These are phyloP conservation scores for Andrena fulva DNA, from an alignment of 2,888 invertebrate species.

Conservation along the genomic window DNA sequence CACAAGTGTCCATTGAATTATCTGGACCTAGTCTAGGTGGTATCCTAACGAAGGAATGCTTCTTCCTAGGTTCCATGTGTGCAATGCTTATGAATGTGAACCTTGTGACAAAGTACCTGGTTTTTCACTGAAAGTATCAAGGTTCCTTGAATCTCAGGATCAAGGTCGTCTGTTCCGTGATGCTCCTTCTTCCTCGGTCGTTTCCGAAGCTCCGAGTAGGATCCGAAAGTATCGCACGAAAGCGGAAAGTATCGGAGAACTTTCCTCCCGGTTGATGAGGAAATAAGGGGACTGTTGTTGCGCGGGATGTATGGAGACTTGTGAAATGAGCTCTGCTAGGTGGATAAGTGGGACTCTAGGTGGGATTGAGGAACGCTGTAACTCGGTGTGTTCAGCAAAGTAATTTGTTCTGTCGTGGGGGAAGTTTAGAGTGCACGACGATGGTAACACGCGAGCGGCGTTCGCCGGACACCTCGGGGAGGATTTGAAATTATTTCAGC, in stretches of 20 bases:
- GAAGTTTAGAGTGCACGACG: no score
- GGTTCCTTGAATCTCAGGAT: neutral
- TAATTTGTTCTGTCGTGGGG: slow-evolving; percentile 12
- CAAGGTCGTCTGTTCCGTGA: neutral
- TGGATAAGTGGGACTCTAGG: slow-evolving; percentile 32
- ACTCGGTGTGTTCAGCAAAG: slow-evolving; percentile 16
- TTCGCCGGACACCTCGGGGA: neutral
- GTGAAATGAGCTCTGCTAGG: slow-evolving; percentile 23
- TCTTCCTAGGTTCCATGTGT: no score
- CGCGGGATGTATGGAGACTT: neutral
- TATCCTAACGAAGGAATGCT: neutral
- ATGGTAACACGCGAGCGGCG: no score
- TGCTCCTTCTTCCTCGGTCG: neutral
- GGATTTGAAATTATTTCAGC: no score
- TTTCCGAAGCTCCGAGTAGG: neutral
- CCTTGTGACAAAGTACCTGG: neutral
- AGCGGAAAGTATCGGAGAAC: slow-evolving; percentile 27
- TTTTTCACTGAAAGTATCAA: neutral
- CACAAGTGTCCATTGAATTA: neutral
- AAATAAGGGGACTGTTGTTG: slow-evolving; percentile 30
- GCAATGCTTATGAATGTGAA: neutral
- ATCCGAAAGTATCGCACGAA: slow-evolving; percentile 34
- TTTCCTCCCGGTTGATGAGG: slow-evolving; percentile 21
- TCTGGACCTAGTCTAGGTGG: neutral
- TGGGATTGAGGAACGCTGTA: neutral